Evolutionary conservation across 2,797 vertebrate genomes (phyloP).

Genomic region (Esox lucius): DNA sequence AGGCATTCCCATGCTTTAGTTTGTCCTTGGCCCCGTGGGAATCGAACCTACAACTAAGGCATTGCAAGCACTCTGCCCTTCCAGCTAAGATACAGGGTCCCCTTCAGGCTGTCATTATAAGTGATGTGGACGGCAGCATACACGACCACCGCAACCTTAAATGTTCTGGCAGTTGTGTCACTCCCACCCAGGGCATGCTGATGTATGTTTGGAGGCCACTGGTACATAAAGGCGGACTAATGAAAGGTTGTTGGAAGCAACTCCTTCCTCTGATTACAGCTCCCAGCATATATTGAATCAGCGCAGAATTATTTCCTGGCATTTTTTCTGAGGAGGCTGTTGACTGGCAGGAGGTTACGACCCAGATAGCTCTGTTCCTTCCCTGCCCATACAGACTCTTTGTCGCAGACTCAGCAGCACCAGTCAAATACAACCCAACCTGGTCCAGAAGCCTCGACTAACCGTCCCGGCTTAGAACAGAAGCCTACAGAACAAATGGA

Average conservation of each 20-base stretch:
- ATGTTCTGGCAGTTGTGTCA: constrained; percentile 34
- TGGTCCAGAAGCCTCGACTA: not conserved
- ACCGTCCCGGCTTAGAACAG: not conserved
- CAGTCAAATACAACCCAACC: not conserved
- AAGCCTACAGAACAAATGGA: not conserved
- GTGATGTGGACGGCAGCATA: not conserved
- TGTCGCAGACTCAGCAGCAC: not conserved
- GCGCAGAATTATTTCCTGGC: constrained; percentile 41
- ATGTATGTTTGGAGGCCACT: constrained; percentile 35
- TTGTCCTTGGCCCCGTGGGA: too few species aligned
- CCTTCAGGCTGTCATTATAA: not conserved
- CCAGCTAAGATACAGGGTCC: too few species aligned
- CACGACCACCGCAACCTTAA: constrained; percentile 16
- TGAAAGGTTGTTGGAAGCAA: constrained; percentile 57
- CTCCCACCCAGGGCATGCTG: constrained; percentile 39
- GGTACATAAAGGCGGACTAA: constrained; percentile 40
- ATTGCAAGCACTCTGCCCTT: too few species aligned
- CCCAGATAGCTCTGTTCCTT: constrained; percentile 1
- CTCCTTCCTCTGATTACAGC: constrained; percentile 44
- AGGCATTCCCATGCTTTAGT: too few species aligned
- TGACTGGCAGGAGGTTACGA: constrained; percentile 26
- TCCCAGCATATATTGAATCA: constrained; percentile 49
- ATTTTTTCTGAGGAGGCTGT: constrained; percentile 31
- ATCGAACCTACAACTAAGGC: too few species aligned
- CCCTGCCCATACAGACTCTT: not conserved